Evolutionary conservation across 2,797 vertebrate species (phyloP).

Genomic region (Sebastes kiyomatsui): DNA sequence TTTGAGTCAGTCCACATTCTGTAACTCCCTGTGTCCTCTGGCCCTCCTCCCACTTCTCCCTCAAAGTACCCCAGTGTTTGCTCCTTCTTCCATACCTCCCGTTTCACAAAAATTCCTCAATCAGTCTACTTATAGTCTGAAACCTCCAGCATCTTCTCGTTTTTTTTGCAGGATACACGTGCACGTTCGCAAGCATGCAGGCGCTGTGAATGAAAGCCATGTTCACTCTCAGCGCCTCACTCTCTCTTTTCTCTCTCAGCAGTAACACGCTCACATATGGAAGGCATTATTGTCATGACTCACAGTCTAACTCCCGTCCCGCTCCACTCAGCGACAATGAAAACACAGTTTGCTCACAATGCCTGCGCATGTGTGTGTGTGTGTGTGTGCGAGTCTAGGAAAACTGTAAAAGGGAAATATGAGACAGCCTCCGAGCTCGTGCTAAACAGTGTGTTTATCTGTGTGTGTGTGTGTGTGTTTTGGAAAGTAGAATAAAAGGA

Average conservation of each 20-base stretch:
- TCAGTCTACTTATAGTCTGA: slow-evolving; percentile 63
- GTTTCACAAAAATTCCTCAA: slow-evolving; percentile 58
- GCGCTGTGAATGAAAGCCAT: slow-evolving; percentile 65
- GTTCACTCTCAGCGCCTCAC: slow-evolving; percentile 51
- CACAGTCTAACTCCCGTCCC: slow-evolving; percentile 75
- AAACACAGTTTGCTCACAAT: slow-evolving; percentile 74
- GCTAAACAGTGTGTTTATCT: slow-evolving; percentile 14
- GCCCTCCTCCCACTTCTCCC: slow-evolving; percentile 18
- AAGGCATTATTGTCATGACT: slow-evolving; percentile 85
- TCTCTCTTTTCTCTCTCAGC: slow-evolving; percentile 49
- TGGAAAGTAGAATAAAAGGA: slow-evolving; percentile 30
- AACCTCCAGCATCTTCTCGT: slow-evolving; percentile 45
- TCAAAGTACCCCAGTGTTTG: slow-evolving; percentile 71
- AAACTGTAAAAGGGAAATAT: slow-evolving; percentile 44
- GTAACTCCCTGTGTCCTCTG: slow-evolving; percentile 36
- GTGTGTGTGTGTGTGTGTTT: neutral
- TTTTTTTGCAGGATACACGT: neutral
- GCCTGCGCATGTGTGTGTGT: slow-evolving; percentile 23
- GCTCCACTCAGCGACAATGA: slow-evolving; percentile 76
- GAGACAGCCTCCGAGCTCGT: slow-evolving; percentile 35
- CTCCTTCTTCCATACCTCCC: slow-evolving; percentile 48
- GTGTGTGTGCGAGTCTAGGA: slow-evolving; percentile 18
- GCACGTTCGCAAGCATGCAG: neutral
- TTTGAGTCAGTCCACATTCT: slow-evolving; percentile 48
- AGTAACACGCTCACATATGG: slow-evolving; percentile 81